Evolutionary conservation across 2,888 invertebrate species (phyloP).

Genomic region (Latrodectus hesperus): DNA sequence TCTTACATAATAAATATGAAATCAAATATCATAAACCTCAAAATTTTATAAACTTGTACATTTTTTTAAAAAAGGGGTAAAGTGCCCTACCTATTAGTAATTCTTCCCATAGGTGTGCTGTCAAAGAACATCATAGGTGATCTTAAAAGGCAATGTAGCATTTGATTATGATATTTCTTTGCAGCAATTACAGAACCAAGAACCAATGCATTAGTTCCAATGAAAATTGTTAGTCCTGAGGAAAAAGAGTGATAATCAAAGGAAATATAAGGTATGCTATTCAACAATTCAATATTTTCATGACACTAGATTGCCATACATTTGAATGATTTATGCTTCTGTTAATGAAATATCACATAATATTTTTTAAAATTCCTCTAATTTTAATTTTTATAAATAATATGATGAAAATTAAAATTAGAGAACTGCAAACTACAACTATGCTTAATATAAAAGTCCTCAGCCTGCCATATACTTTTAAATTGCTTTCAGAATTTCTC

Average conservation of each 20-base stretch:
- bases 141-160: conserved; percentile 71
- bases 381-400: not conserved
- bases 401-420: not conserved
- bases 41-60: not conserved
- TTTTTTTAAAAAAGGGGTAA: not conserved
- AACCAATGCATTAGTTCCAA: conserved; percentile 52
- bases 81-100: conserved; percentile 74
- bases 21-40: too few species aligned
- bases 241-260: too few species aligned
- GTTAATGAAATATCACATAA: too few species aligned
- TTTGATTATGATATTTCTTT: conserved; percentile 62
- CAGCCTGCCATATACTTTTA: too few species aligned
- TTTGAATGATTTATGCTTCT: too few species aligned
- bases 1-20: too few species aligned
- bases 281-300: too few species aligned
- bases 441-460: too few species aligned
- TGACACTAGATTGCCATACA: too few species aligned
- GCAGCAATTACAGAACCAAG: conserved; percentile 53
- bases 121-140: conserved; percentile 75
- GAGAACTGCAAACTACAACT: not conserved
- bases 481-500: too few species aligned
- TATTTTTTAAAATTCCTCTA: too few species aligned
- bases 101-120: conserved; percentile 76
- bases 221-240: not conserved
- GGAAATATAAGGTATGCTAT: too few species aligned